phyloP scores from a whole-genome alignment of 1,140 invertebrate genomes.

The Ostrea denselamellosa region DNA sequence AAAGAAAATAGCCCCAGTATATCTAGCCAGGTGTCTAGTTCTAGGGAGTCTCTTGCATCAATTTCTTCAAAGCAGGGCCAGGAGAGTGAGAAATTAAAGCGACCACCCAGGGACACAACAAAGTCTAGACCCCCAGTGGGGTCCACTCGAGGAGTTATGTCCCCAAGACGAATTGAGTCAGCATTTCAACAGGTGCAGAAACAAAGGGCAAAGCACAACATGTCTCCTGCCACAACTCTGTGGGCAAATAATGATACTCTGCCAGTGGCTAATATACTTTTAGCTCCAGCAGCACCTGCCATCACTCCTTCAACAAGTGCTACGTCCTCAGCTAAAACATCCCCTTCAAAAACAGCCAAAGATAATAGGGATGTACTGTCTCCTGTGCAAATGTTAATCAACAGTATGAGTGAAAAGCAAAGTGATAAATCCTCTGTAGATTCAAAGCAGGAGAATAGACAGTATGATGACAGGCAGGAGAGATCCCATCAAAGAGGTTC shows the following conservation, averaged over 20 bases:
- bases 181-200: constrained; percentile 70
- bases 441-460: constrained; percentile 21
- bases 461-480: constrained; percentile 38
- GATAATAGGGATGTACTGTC: constrained; percentile 50
- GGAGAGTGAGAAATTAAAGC: neutral
- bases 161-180: constrained; percentile 55
- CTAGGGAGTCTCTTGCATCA: neutral
- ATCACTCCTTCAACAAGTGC: constrained; percentile 40
- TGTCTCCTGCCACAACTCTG: constrained; percentile 75
- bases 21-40: constrained; percentile 22
- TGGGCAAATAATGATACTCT: constrained; percentile 72
- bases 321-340: constrained; percentile 30
- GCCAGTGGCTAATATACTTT: constrained; percentile 66
- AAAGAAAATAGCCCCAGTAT: constrained; percentile 39
- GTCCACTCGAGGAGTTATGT: constrained; percentile 42
- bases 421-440: constrained; percentile 2
- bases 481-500: constrained; percentile 11
- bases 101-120: constrained; percentile 27
- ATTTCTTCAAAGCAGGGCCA: constrained; percentile 25
- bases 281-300: constrained; percentile 69
- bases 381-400: constrained; percentile 60
- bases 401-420: constrained; percentile 61
- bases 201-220: constrained; percentile 66
- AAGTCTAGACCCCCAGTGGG: constrained; percentile 12
- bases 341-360: constrained; percentile 41